Percentiles rank a stretch among this genome's conserved stretches.
phyloP scores from a whole-genome alignment of 2,888 invertebrate species.

The Punctoribates punctum region DNA sequence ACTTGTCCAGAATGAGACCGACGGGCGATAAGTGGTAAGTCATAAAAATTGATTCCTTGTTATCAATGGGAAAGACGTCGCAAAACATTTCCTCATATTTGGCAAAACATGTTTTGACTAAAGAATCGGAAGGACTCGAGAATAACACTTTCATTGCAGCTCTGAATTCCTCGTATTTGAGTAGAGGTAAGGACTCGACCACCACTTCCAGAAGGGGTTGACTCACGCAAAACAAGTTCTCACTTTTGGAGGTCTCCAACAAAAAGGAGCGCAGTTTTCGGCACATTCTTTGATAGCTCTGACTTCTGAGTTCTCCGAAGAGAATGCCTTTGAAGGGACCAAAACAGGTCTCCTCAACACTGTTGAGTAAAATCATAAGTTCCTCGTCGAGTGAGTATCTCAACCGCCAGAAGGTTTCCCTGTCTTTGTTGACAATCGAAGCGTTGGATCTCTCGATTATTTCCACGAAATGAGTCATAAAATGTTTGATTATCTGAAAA shows the following conservation, averaged over 20 bases:
- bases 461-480: conserved; percentile 45
- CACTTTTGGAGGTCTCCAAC: background rate
- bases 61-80: conserved; percentile 25
- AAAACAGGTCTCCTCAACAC: conserved; percentile 41
- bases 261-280: background rate
- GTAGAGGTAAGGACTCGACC: conserved; percentile 37
- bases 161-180: conserved; percentile 28
- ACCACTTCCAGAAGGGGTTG: conserved; percentile 32
- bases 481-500: conserved; percentile 44
- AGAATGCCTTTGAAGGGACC: conserved; percentile 41
- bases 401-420: conserved; percentile 46
- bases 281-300: background rate
- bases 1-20: conserved; percentile 50
- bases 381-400: conserved; percentile 44
- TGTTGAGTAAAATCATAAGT: conserved; percentile 42
- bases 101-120: conserved; percentile 5
- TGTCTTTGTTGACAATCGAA: conserved; percentile 44
- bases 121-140: background rate
- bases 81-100: conserved; percentile 10
- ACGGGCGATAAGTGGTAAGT: conserved; percentile 47
- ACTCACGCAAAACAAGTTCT: background rate
- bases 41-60: background rate
- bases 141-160: conserved; percentile 34
- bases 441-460: conserved; percentile 44
- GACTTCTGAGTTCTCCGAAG: conserved; percentile 33